phyloP scores from a whole-genome alignment of 2,797 vertebrate species.

The Microhierax caerulescens region DNA sequence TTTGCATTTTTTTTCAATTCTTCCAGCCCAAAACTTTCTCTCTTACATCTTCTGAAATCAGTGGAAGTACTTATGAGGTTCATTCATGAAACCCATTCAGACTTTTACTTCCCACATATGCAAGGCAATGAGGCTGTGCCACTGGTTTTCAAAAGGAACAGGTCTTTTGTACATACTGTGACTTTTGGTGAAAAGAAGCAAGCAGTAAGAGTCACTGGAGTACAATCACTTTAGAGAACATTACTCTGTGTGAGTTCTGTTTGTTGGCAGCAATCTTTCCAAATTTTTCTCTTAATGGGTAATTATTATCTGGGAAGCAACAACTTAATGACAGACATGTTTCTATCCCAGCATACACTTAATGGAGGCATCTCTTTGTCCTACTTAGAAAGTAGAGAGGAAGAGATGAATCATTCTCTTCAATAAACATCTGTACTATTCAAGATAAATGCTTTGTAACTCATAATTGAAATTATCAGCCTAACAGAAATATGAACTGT shows the following conservation, averaged over 20 bases:
- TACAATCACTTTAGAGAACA: background rate
- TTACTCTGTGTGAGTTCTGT: background rate
- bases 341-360: constrained; percentile 15
- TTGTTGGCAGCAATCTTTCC: constrained; percentile 31
- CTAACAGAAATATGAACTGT: constrained; percentile 23
- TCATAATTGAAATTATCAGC: constrained; percentile 11
- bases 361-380: constrained; percentile 39
- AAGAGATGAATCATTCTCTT: constrained; percentile 58
- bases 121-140: background rate
- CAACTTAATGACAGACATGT: constrained; percentile 36
- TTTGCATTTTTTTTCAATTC: background rate
- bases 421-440: constrained; percentile 63
- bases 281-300: constrained; percentile 25
- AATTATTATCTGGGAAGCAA: constrained; percentile 51
- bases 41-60: background rate
- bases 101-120: background rate
- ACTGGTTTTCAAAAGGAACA: background rate
- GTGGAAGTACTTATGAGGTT: background rate
- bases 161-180: background rate
- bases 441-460: constrained; percentile 60
- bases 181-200: background rate
- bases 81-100: background rate
- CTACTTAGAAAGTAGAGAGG: constrained; percentile 19
- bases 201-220: background rate
- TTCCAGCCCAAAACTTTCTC: background rate